phyloP scores from a whole-genome alignment of 1,140 invertebrate genomes.

The Delia radicum region DNA sequence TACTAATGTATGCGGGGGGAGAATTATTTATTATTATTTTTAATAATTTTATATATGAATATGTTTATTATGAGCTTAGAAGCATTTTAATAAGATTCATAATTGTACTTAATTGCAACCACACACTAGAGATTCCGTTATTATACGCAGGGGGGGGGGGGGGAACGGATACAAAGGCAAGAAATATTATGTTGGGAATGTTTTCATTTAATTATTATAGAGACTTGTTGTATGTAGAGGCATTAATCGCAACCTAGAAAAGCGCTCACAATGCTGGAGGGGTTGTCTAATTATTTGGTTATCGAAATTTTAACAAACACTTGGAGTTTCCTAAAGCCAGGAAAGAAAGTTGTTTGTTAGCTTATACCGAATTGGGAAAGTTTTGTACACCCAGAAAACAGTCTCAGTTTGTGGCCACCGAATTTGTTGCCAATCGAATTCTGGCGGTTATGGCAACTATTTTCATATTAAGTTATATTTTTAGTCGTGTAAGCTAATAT shows the following conservation, averaged over 20 bases:
- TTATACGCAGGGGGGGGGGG: not conserved
- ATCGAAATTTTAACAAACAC: not conserved
- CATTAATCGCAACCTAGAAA: not conserved
- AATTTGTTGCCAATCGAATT: no score
- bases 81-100: slow-evolving; percentile 23
- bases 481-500: no score
- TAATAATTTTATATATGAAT: not conserved
- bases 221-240: no score
- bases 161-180: no score
- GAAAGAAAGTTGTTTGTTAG: no score
- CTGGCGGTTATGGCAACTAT: no score
- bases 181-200: not conserved
- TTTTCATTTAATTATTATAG: not conserved
- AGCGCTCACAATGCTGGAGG: not conserved
- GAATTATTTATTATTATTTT: not conserved
- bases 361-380: no score
- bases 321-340: not conserved
- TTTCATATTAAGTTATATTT: no score
- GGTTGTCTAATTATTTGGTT: not conserved
- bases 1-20: slow-evolving; percentile 1
- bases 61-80: slow-evolving; percentile 16
- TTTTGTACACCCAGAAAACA: no score
- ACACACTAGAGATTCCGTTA: not conserved
- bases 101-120: slow-evolving; percentile 20
- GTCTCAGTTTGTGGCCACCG: no score